A percentile compares a stretch with the other conserved stretches of the same genome.
These are phyloP conservation scores for Tholera decimalis DNA, from an alignment of 2,888 invertebrate species.

Conservation along the genomic window DNA sequence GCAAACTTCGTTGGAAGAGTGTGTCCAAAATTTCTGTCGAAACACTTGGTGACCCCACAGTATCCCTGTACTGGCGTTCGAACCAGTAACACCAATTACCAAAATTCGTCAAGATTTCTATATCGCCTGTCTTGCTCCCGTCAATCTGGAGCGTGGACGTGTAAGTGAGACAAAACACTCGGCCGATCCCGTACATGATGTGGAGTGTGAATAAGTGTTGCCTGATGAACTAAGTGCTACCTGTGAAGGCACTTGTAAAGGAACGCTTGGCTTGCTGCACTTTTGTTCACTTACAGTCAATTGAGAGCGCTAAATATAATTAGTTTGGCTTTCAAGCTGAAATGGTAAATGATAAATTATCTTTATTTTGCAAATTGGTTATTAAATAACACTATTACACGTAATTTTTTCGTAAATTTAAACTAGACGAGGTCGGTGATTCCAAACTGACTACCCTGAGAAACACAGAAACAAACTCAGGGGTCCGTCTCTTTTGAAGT, in stretches of 20 bases:
- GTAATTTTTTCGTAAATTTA: no score
- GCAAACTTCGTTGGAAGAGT: neutral
- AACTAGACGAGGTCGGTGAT: no score
- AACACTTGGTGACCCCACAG: conserved; percentile 34
- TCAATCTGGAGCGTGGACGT: conserved; percentile 19
- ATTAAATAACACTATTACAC: no score
- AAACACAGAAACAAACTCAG: no score
- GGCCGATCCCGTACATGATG: conserved; percentile 20
- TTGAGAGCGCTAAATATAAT: conserved; percentile 29
- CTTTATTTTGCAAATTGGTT: no score
- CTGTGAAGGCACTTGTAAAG: conserved; percentile 36
- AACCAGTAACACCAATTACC: conserved; percentile 58
- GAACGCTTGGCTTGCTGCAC: conserved; percentile 24
- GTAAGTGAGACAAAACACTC: conserved; percentile 33
- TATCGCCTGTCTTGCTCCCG: conserved; percentile 41
- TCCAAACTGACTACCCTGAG: no score
- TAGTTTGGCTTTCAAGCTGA: conserved; percentile 17
- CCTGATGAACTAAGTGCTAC: conserved; percentile 50
- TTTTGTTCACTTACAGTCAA: conserved; percentile 30
- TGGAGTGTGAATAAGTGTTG: conserved; percentile 43
- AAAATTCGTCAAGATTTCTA: conserved; percentile 64
- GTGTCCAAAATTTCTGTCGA: conserved; percentile 19
- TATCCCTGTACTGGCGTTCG: conserved; percentile 45
- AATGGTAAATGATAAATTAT: no score
- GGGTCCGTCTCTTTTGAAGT: no score